These are phyloP conservation scores for Gila orcuttii DNA, from an alignment of 2,113 vertebrate species.

Conservation along the genomic window DNA sequence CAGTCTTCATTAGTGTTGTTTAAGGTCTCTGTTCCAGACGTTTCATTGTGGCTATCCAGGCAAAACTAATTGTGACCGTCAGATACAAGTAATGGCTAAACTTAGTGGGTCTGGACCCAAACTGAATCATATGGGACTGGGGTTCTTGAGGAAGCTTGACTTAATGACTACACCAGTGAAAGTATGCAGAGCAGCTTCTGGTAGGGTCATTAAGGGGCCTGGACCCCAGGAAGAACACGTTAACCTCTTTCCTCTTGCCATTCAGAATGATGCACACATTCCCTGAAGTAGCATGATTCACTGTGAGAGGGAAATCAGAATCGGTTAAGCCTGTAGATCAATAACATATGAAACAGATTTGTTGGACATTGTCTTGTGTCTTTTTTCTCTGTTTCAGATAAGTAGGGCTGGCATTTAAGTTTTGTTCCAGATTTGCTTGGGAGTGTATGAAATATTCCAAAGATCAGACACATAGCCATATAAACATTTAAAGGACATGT, in stretches of 20 bases:
- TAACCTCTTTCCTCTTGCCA: conserved; percentile 55
- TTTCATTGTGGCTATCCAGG: background rate
- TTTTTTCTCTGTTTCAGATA: background rate
- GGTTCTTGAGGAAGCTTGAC: conserved; percentile 50
- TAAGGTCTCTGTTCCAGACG: background rate
- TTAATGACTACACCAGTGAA: conserved; percentile 73
- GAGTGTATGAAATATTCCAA: background rate
- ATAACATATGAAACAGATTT: conserved; percentile 8
- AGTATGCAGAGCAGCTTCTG: conserved; percentile 74
- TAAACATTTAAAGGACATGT: conserved; percentile 13
- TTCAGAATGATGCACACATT: conserved; percentile 16
- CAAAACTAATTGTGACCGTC: background rate
- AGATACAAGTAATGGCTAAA: conserved; percentile 4
- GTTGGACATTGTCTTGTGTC: background rate
- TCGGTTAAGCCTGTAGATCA: background rate
- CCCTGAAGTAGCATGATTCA: conserved; percentile 43
- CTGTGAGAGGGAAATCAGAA: background rate
- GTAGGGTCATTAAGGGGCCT: conserved; percentile 74
- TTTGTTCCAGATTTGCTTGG: background rate
- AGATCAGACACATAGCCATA: background rate
- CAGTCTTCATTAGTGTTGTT: background rate
- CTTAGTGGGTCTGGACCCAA: conserved; percentile 27
- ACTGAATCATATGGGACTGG: conserved; percentile 50
- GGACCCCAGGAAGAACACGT: conserved; percentile 36
- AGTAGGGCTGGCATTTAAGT: background rate